These are phyloP conservation scores for Neotoxoptera formosana DNA, from an alignment of 1,140 invertebrate species.

Conservation along the genomic window DNA sequence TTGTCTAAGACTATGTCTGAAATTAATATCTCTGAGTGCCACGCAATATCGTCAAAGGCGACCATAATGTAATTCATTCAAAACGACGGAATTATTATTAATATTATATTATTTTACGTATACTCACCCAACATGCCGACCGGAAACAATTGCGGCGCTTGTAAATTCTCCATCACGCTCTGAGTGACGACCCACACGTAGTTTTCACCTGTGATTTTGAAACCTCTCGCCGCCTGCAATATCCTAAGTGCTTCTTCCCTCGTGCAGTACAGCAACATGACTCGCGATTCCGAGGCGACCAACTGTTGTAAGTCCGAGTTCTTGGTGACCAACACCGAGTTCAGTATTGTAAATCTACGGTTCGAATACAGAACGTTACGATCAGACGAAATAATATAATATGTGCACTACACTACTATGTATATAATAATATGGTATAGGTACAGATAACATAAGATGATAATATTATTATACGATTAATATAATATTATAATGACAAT, in stretches of 20 bases:
- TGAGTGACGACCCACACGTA: conserved; percentile 98
- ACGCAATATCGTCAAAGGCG: not conserved
- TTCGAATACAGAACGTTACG: not conserved
- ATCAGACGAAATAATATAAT: too few species aligned
- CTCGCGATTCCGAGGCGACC: conserved; percentile 88
- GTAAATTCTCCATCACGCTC: conserved; percentile 82
- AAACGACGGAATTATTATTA: too few species aligned
- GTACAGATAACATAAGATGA: not conserved
- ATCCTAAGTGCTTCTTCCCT: conserved; percentile 87
- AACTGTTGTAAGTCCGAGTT: conserved; percentile 75
- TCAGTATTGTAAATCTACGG: conserved; percentile 78
- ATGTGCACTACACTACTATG: not conserved
- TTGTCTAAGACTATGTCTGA: not conserved
- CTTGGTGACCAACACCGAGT: conserved; percentile 80
- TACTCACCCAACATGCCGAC: conserved; percentile 90
- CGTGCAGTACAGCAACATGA: conserved; percentile 92
- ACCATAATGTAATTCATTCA: not conserved
- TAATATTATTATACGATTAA: too few species aligned
- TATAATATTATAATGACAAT: too few species aligned
- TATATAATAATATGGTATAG: too few species aligned
- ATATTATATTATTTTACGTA: not conserved
- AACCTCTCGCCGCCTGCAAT: conserved; percentile 77
- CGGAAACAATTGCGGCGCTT: conserved; percentile 84
- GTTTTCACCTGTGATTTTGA: conserved; percentile 90
- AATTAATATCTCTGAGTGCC: not conserved